Evolutionary conservation across 2,113 vertebrate species (phyloP).

Genomic region (Pituophis catenifer): DNA sequence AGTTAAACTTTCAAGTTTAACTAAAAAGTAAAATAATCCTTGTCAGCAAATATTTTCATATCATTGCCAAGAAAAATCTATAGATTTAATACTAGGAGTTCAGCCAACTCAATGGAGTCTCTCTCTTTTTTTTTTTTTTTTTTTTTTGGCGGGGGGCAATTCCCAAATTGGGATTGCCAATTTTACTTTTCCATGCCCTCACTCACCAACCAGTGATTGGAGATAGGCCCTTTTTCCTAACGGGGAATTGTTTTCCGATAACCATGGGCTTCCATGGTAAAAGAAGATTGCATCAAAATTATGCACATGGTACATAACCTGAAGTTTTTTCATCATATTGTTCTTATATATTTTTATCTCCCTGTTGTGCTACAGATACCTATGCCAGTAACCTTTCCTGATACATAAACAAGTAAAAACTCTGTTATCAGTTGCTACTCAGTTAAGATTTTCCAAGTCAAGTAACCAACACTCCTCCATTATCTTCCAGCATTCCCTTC

Average conservation of each 20-base stretch:
- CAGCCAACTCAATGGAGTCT: not conserved
- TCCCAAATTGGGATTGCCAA: not conserved
- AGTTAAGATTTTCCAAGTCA: not conserved
- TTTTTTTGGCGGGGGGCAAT: not conserved
- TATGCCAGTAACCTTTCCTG: not conserved
- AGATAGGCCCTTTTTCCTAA: not conserved
- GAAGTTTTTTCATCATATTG: not conserved
- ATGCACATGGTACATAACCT: not conserved
- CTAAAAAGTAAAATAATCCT: not conserved
- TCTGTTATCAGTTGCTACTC: not conserved
- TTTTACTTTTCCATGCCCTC: not conserved
- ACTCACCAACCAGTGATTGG: not conserved
- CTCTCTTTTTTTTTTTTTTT: too few species aligned
- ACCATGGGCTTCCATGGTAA: not conserved
- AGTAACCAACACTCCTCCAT: not conserved
- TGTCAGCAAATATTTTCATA: not conserved
- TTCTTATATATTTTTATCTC: not conserved
- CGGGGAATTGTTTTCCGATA: not conserved
- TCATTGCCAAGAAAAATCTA: not conserved
- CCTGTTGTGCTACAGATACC: not conserved
- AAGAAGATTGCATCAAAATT: not conserved
- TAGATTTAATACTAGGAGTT: not conserved
- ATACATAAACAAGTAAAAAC: not conserved
- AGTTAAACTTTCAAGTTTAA: not conserved
- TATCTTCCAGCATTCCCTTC: not conserved